Conservation (phyloP, 2,113 vertebrate species). For the Pachyramphus minor region DNA sequence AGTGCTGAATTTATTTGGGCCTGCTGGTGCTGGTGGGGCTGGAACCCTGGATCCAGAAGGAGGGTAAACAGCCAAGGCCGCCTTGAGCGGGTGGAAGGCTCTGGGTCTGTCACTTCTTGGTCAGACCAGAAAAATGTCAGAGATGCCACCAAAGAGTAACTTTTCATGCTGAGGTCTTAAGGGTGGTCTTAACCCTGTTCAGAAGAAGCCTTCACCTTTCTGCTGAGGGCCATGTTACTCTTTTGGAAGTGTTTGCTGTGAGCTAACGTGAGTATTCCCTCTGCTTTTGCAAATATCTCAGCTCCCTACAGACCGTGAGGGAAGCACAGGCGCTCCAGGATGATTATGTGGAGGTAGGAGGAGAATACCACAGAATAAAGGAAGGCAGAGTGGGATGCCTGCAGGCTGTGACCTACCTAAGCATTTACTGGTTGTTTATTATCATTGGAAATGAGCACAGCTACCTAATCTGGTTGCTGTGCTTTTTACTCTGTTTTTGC, state of each 20-base stretch:
- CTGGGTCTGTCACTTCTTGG: neutral
- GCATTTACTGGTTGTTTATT: neutral
- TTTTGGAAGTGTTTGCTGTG: neutral
- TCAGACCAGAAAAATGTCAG: neutral
- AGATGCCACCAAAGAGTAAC: neutral
- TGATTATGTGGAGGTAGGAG: neutral
- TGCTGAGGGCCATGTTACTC: neutral
- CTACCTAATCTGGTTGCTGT: neutral
- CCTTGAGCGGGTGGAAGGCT: neutral
- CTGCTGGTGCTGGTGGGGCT: neutral
- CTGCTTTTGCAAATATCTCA: neutral
- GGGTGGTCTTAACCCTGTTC: neutral
- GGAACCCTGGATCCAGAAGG: neutral
- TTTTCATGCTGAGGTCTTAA: neutral
- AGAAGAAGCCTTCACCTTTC: neutral
- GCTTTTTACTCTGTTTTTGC: neutral
- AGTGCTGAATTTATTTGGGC: neutral
- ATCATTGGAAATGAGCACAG: neutral
- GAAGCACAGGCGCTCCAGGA: neutral
- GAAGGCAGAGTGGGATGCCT: neutral
- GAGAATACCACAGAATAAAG: neutral
- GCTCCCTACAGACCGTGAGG: neutral
- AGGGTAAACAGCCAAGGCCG: neutral
- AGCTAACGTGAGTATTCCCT: fast-evolving
- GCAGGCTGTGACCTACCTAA: neutral